These are phyloP conservation scores for Meteorus sp. DNA, from an alignment of 1,140 invertebrate species.

Conservation along the genomic window DNA sequence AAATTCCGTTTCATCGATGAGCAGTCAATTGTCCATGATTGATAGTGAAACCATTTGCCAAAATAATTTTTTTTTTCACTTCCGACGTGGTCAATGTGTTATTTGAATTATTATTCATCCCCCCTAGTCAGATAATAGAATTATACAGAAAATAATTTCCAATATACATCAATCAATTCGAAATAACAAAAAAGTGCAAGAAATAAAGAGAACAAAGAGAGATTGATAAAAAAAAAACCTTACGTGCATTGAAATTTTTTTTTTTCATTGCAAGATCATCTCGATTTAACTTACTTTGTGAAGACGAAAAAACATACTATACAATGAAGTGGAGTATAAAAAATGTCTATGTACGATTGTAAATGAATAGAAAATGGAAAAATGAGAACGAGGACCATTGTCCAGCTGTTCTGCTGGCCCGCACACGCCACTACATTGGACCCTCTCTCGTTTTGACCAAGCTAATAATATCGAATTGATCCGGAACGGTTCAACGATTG, in stretches of 20 bases:
- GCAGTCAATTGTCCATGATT: too few relatives aligned
- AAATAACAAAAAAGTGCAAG: too few relatives aligned
- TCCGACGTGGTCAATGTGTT: neutral
- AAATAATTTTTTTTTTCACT: neutral
- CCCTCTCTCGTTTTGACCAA: constrained; percentile 40
- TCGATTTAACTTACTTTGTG: too few relatives aligned
- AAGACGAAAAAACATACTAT: neutral
- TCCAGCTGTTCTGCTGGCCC: constrained; percentile 45
- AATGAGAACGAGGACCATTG: constrained; percentile 35
- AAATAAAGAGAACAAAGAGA: too few relatives aligned
- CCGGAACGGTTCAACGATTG: constrained; percentile 46
- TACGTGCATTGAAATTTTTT: too few relatives aligned
- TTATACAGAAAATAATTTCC: too few relatives aligned
- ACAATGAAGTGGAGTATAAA: constrained; percentile 31
- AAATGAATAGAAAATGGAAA: constrained; percentile 32
- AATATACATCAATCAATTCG: too few relatives aligned
- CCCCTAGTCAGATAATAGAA: too few relatives aligned
- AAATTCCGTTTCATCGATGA: too few relatives aligned
- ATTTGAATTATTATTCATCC: too few relatives aligned
- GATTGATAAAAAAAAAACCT: too few relatives aligned
- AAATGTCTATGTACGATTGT: constrained; percentile 21
- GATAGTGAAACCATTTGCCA: neutral
- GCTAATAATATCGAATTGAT: constrained; percentile 50
- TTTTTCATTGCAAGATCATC: too few relatives aligned
- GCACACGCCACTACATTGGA: constrained; percentile 34